Evolutionary conservation across 2,888 invertebrate species (phyloP).

Genomic region (Clusia tigrina): DNA sequence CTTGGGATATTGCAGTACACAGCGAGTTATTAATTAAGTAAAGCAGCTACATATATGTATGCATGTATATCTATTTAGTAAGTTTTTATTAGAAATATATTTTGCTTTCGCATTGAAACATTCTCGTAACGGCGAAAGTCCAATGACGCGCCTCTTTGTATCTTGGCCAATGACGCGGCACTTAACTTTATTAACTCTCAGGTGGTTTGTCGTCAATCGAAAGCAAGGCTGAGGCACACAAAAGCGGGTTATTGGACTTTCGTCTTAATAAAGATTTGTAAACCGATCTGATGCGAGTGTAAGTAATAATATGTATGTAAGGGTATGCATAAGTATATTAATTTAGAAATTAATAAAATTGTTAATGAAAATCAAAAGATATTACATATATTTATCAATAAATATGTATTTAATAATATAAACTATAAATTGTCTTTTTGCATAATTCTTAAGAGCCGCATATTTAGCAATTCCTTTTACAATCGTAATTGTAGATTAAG

Average conservation of each 20-base stretch:
- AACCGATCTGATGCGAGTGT: no score
- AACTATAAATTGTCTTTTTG: constrained; percentile 24
- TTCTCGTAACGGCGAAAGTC: no score
- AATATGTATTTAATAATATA: constrained; percentile 18
- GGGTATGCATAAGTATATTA: no score
- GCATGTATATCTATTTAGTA: constrained; percentile 24
- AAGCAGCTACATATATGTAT: no score
- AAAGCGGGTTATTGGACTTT: no score
- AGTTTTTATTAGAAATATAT: constrained; percentile 36
- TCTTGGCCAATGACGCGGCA: no score
- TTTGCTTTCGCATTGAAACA: constrained; percentile 31
- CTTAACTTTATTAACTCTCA: no score
- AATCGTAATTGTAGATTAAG: neutral
- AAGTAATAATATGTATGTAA: no score
- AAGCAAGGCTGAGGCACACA: neutral
- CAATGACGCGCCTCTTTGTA: no score
- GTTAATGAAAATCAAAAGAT: constrained; percentile 9
- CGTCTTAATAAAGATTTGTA: no score
- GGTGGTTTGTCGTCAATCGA: neutral
- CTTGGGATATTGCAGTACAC: no score
- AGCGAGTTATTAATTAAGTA: no score
- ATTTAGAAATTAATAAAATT: neutral
- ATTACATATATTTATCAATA: constrained; percentile 6
- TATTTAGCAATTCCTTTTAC: constrained; percentile 4
- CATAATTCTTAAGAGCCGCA: constrained; percentile 11